Percentiles rank a stretch among this genome's conserved stretches.
These are phyloP conservation scores for Phenganax marumi DNA, from an alignment of 92 coral and sea anemone genomes.

Conservation along the genomic window DNA sequence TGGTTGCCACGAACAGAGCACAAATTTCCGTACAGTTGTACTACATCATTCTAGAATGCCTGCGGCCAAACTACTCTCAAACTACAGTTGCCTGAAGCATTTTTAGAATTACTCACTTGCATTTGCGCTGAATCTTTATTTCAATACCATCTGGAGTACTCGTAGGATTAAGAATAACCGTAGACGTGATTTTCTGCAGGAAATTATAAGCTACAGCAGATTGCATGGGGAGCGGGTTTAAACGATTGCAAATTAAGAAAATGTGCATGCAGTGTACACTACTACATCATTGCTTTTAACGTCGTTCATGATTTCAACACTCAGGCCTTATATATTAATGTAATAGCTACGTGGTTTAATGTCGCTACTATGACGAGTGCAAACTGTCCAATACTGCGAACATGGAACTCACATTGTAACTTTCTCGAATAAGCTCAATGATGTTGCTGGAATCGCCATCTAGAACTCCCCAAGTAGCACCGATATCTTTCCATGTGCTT, in stretches of 20 bases:
- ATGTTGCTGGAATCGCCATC: constrained; percentile 69
- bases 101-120: neutral
- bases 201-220: neutral
- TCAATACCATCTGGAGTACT: neutral
- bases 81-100: neutral
- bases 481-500: constrained; percentile 72
- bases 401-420: constrained; percentile 62
- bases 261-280: too few relatives aligned
- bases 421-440: constrained; percentile 69
- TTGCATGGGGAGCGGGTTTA: too few relatives aligned
- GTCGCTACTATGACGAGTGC: too few relatives aligned
- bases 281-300: too few relatives aligned
- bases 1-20: too few relatives aligned
- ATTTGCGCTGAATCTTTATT: neutral
- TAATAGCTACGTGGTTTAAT: too few relatives aligned
- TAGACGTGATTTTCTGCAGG: neutral
- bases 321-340: too few relatives aligned
- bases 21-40: too few relatives aligned
- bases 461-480: constrained; percentile 71
- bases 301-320: too few relatives aligned
- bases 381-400: neutral
- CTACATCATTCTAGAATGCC: too few relatives aligned
- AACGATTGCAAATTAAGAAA: too few relatives aligned
- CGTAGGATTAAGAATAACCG: neutral
- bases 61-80: too few relatives aligned